A percentile compares a stretch with the other conserved stretches of the same genome.
phyloP scores from a whole-genome alignment of 2,113 vertebrate genomes.

The Columba janthina region DNA sequence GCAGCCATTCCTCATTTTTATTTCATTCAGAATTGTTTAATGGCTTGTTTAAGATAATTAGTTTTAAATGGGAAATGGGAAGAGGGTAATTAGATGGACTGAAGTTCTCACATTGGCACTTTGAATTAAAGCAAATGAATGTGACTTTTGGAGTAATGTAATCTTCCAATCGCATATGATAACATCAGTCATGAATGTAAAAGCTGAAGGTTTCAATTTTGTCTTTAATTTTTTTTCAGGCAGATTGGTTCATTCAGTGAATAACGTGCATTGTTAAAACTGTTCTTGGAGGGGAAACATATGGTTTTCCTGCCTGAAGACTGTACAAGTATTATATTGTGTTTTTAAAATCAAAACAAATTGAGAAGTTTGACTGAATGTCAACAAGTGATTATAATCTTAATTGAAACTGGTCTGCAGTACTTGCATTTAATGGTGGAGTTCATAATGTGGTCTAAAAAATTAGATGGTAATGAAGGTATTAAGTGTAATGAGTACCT shows the following conservation, averaged over 20 bases:
- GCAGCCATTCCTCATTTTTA: slow-evolving; percentile 16
- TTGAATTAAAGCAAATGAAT: slow-evolving; percentile 47
- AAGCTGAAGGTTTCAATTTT: slow-evolving; percentile 47
- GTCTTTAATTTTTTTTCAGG: slow-evolving; percentile 5
- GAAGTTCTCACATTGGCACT: slow-evolving; percentile 49
- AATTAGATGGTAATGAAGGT: slow-evolving; percentile 61
- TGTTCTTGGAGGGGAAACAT: slow-evolving; percentile 63
- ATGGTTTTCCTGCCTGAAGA: slow-evolving; percentile 69
- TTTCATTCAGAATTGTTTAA: slow-evolving; percentile 50
- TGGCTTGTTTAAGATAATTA: slow-evolving; percentile 54
- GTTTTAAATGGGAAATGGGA: slow-evolving; percentile 53
- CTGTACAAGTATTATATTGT: slow-evolving; percentile 64
- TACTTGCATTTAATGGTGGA: slow-evolving; percentile 34
- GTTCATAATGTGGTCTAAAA: slow-evolving; percentile 43
- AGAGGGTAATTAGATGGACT: slow-evolving; percentile 44
- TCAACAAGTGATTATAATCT: slow-evolving; percentile 69
- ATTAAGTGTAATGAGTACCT: slow-evolving; percentile 58
- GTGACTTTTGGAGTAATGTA: slow-evolving; percentile 29
- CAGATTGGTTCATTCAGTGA: slow-evolving; percentile 22
- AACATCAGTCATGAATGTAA: slow-evolving; percentile 28
- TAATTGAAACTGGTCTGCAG: slow-evolving; percentile 54
- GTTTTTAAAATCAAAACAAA: slow-evolving; percentile 58
- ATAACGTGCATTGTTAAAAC: slow-evolving; percentile 67
- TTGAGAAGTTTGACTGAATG: slow-evolving; percentile 53
- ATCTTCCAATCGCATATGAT: slow-evolving; percentile 28